These are phyloP conservation scores for Drosophila mayri DNA, from an alignment of 1,140 invertebrate genomes.

Conservation along the genomic window DNA sequence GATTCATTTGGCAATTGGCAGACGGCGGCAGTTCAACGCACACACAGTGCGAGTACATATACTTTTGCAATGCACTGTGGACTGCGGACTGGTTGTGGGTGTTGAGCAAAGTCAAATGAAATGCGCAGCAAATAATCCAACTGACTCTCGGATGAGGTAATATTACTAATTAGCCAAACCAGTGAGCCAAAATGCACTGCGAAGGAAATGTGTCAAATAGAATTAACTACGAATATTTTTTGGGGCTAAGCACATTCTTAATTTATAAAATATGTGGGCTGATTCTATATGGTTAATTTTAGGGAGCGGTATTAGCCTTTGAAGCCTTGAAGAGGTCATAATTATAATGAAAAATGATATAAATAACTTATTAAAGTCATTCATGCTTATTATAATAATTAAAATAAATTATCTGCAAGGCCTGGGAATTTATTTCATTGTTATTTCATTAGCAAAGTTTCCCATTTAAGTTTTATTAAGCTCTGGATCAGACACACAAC, in stretches of 20 bases:
- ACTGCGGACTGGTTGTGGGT: conserved; percentile 43
- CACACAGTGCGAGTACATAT: conserved; percentile 15
- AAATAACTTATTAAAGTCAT: background rate
- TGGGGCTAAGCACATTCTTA: background rate
- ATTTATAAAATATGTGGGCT: background rate
- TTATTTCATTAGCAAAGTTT: background rate
- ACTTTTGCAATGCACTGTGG: conserved; percentile 59
- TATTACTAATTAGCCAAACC: conserved; percentile 54
- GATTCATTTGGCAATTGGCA: conserved; percentile 64
- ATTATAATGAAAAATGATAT: background rate
- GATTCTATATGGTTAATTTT: too few relatives aligned
- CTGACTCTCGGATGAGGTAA: conserved; percentile 61
- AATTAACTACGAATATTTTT: conserved; percentile 1
- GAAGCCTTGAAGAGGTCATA: background rate
- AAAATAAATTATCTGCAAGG: background rate
- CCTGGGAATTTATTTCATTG: background rate
- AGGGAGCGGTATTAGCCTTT: background rate
- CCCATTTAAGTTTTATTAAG: background rate
- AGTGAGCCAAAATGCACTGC: conserved; percentile 9
- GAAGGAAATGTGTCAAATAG: conserved; percentile 19
- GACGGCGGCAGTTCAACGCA: conserved; percentile 31
- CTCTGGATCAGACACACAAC: background rate
- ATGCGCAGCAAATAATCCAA: conserved; percentile 66
- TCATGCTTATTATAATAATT: background rate
- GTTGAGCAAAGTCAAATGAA: conserved; percentile 51